These are phyloP conservation scores for Apodemus sylvaticus DNA, from an alignment of 2,113 vertebrate species.

Conservation along the genomic window DNA sequence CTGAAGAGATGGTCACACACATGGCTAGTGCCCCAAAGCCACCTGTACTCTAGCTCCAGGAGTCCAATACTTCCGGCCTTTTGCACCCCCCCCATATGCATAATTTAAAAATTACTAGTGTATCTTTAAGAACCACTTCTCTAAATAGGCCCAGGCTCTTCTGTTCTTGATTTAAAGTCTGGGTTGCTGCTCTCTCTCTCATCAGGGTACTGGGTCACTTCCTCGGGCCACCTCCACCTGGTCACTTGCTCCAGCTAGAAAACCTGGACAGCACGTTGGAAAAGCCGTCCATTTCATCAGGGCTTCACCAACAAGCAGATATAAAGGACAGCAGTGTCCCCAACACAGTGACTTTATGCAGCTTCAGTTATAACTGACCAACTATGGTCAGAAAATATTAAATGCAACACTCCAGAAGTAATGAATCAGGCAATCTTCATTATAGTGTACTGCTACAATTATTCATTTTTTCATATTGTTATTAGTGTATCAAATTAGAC, in stretches of 20 bases:
- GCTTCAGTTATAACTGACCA: neutral
- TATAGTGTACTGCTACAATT: neutral
- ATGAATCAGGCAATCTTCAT: neutral
- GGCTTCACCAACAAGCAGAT: neutral
- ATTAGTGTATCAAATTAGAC: neutral
- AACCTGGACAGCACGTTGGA: neutral
- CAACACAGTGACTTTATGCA: neutral
- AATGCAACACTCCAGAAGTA: neutral
- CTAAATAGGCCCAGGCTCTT: neutral
- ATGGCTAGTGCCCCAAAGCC: too few relatives aligned
- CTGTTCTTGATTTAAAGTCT: neutral
- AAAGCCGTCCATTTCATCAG: constrained; percentile 18
- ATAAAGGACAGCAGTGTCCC: neutral
- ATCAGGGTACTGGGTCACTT: neutral
- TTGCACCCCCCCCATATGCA: neutral
- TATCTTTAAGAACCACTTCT: constrained; percentile 23
- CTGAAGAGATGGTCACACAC: neutral
- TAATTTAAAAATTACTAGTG: neutral
- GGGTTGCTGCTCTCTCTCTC: neutral
- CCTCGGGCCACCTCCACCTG: neutral
- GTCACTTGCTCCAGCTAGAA: neutral
- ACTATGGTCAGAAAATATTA: neutral
- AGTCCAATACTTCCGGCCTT: neutral
- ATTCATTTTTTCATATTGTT: neutral
- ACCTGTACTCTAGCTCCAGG: neutral